A percentile compares a stretch with the other conserved stretches of the same genome.
phyloP scores from a whole-genome alignment of 2,797 vertebrate genomes.

The Sorex maritimensis region DNA sequence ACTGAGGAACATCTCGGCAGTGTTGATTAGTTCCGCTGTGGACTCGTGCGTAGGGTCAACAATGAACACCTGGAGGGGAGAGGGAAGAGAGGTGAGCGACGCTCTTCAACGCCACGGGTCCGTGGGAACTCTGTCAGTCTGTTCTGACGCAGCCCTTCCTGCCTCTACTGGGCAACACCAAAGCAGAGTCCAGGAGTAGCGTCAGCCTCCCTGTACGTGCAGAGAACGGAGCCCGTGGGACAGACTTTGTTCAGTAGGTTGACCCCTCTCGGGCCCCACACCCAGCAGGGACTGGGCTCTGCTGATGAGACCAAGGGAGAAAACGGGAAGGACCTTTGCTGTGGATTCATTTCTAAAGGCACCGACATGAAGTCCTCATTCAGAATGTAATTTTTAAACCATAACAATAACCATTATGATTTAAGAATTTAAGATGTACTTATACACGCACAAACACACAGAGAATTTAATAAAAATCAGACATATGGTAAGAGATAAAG shows the following conservation, averaged over 20 bases:
- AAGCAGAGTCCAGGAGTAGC: neutral
- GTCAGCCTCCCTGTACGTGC: neutral
- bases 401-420: neutral
- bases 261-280: neutral
- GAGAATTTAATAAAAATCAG: neutral
- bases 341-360: constrained; percentile 27
- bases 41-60: constrained; percentile 95
- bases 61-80: constrained; percentile 94
- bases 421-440: neutral
- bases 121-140: constrained; percentile 1
- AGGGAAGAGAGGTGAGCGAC: constrained; percentile 61
- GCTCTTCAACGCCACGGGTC: neutral
- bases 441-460: neutral
- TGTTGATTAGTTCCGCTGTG: constrained; percentile 94
- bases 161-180: neutral
- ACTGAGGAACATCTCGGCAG: constrained; percentile 98
- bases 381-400: constrained; percentile 26
- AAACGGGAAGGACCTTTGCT: constrained; percentile 39
- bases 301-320: neutral
- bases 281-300: constrained; percentile 10
- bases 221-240: neutral
- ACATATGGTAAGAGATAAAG: neutral
- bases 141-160: neutral
- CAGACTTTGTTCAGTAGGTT: neutral
- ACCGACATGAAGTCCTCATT: constrained; percentile 24